Percentiles rank a stretch among this genome's conserved stretches.
phyloP scores from a whole-genome alignment of 2,797 vertebrate genomes.

The Poecilia gillii region DNA sequence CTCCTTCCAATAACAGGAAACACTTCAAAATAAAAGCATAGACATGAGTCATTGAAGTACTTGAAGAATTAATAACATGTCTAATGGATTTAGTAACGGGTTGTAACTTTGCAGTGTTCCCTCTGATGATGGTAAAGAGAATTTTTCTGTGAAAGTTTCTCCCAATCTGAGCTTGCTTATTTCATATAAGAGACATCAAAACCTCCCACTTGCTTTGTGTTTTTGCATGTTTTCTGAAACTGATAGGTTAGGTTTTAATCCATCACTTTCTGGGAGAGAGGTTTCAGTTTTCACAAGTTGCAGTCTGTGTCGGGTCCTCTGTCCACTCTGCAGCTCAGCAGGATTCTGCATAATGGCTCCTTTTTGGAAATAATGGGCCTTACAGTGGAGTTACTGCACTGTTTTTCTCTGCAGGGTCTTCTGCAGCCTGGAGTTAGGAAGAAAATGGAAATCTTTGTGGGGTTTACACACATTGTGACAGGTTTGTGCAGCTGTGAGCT shows the following conservation, averaged over 20 bases:
- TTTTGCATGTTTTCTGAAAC: conserved; percentile 16
- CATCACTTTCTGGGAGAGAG: conserved; percentile 20
- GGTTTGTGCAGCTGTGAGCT: not conserved
- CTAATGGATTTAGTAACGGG: not conserved
- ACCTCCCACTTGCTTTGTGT: not conserved
- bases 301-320: conserved; percentile 21
- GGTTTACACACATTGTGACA: conserved; percentile 11
- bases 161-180: not conserved
- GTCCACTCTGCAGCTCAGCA: conserved; percentile 33
- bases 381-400: conserved; percentile 25
- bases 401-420: conserved; percentile 36
- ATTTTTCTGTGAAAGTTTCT: not conserved
- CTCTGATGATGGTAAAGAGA: not conserved
- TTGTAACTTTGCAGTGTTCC: not conserved
- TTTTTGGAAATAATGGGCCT: conserved; percentile 57
- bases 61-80: no score
- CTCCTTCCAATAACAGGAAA: no score
- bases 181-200: not conserved
- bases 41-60: no score
- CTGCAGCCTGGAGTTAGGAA: not conserved
- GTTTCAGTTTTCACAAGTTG: not conserved
- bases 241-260: conserved; percentile 1
- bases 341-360: conserved; percentile 58
- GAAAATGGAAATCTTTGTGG: not conserved
- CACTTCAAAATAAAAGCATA: no score